Percentiles rank a stretch among this genome's conserved stretches.
Evolutionary conservation across 23 tunicate species (phyloP).

Genomic region (Styela plicata): DNA sequence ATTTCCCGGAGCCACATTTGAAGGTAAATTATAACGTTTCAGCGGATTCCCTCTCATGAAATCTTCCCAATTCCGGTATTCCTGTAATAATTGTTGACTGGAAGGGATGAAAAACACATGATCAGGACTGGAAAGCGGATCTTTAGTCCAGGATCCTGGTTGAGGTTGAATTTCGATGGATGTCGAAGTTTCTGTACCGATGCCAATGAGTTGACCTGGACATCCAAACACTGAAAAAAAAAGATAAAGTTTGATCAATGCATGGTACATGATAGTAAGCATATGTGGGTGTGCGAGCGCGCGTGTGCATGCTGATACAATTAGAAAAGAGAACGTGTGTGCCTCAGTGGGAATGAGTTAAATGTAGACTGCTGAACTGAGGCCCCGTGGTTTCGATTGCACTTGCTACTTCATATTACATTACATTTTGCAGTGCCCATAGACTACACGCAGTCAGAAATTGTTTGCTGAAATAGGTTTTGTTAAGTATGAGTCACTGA

Average conservation of each 20-base stretch:
- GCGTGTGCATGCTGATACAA: too few species aligned
- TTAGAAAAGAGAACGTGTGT: too few species aligned
- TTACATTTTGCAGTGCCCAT: too few species aligned
- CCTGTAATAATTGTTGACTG: slow-evolving; percentile 17
- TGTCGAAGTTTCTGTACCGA: slow-evolving; percentile 44
- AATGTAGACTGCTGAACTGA: too few species aligned
- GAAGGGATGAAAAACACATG: slow-evolving; percentile 39
- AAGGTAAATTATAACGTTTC: slow-evolving; percentile 28
- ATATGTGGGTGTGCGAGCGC: too few species aligned
- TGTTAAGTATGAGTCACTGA: too few species aligned
- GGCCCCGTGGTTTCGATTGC: too few species aligned
- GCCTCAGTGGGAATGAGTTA: too few species aligned
- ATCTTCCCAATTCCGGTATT: slow-evolving; percentile 34
- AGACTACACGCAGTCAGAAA: too few species aligned
- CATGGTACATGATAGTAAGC: neutral
- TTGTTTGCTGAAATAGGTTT: too few species aligned
- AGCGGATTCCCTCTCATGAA: slow-evolving; percentile 44
- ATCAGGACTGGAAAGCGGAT: slow-evolving; percentile 48
- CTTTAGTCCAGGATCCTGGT: slow-evolving; percentile 63
- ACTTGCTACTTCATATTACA: too few species aligned
- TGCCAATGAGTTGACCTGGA: slow-evolving; percentile 69
- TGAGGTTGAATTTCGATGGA: slow-evolving; percentile 26
- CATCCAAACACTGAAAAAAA: slow-evolving; percentile 66
- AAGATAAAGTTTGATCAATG: neutral
- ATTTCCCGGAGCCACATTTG: slow-evolving; percentile 29